These are phyloP conservation scores for Elysia crispata DNA, from an alignment of 2,888 invertebrate genomes.

Conservation along the genomic window DNA sequence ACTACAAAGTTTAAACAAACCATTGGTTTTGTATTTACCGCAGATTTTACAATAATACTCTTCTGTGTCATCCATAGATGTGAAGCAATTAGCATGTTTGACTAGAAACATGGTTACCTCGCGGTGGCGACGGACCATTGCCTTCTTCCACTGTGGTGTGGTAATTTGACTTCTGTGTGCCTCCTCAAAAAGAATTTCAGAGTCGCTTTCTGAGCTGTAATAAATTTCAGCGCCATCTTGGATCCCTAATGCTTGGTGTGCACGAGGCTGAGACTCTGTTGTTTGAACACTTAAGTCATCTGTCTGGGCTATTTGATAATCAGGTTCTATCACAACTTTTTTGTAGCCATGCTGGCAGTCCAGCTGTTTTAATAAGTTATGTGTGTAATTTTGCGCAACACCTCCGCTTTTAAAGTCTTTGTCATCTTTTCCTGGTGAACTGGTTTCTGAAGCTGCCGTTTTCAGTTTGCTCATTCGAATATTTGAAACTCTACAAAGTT, in stretches of 20 bases:
- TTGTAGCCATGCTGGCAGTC: background rate
- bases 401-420: too few species aligned
- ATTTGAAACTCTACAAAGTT: too few species aligned
- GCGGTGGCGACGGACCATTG: slow-evolving; percentile 14
- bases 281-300: too few species aligned
- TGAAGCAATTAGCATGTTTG: slow-evolving; percentile 30
- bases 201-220: slow-evolving; percentile 43
- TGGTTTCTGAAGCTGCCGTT: too few species aligned
- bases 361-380: background rate
- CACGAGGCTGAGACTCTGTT: too few species aligned
- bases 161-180: too few species aligned
- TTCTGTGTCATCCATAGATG: slow-evolving; percentile 14
- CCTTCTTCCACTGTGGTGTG: background rate
- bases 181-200: slow-evolving; percentile 23
- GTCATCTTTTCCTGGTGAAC: too few species aligned
- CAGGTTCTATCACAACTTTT: background rate
- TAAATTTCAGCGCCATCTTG: background rate
- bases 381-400: too few species aligned
- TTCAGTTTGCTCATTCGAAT: too few species aligned
- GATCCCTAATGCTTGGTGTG: too few species aligned
- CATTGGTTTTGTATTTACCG: slow-evolving; percentile 39
- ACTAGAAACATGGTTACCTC: slow-evolving; percentile 36
- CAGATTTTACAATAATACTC: slow-evolving; percentile 31
- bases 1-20: slow-evolving; percentile 24
- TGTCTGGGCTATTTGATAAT: too few species aligned